Base-by-base conservation (phyloP, 1,140 invertebrate species). In the Teleogryllus occipitalis region DNA sequence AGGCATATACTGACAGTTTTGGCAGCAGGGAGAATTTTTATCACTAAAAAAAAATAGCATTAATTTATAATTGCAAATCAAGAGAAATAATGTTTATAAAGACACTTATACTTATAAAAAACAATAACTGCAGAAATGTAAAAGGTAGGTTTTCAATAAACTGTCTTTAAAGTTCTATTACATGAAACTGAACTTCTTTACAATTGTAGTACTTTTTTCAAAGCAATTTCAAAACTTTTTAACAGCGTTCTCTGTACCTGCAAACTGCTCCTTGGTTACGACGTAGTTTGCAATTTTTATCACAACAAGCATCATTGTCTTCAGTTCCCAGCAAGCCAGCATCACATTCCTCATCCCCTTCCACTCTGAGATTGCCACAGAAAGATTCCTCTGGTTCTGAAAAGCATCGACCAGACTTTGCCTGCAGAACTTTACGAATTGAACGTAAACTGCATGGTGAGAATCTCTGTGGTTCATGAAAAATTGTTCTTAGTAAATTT, bases 291-390 rank as follows among this genome's bases (percentile, higher is more conserved):
- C 96, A 98, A 84, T 96, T 94, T 87, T 96, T 96, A 84, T 97
- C 95, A 85, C 96, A 98, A 85, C 96, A 98, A 22, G 91, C 89
- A 84, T 97, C 96, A 84, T 95, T 95, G 84, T 97, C 95, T 86
- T 97, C 95, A 0, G 95, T 96, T 47, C 95, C 96, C 8, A 97
- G 87, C n/a, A 97, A 87, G 8, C 96, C 96, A 21, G 95, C 96
- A 85, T 98, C 96, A 85, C 96, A 98, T 87, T 98, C 95, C 86
- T 98, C 96, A 82, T 96, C 95, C 21, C 95, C 95, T 87, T 98
- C 96, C 0, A 98, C 96, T 22, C 96, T 89, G 76, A 96, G 88
- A 88, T 98, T 98, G 18, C 96, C 96, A 85, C 96, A 98, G 86
- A 97, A 97, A 47, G 95, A 96, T 87, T 97, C 95, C 86, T 97